Evolutionary conservation across 2,888 invertebrate species (phyloP), one percentile per base, ranked within the genome.

Genomic region (Cenopis cana): DNA sequence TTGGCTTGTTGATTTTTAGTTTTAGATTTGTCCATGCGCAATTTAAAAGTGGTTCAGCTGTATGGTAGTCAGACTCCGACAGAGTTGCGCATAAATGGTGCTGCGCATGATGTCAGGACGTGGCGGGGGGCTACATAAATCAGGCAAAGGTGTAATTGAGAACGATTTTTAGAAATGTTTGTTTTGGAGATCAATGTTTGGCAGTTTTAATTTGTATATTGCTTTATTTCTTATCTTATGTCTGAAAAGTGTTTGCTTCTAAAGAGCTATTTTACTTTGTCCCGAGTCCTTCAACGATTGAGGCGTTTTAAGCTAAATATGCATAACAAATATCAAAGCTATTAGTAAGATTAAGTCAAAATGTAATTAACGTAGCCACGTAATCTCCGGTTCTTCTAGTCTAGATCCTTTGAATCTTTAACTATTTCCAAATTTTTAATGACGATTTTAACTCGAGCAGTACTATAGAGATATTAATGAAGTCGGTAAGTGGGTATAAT

Each of bases 121-220:
- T 60, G 59, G 78, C 76, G 76, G 81, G 83, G 84, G 82, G 82
- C 76, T 69, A 73, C 80, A 81, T 84, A 84, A 84, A 84, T 84
- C 84, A 83, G 62, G 71, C 77, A 77, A 76, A 65, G 72, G 73
- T 73, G 76, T 73, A 76, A 76, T 75, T 76, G 76, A 74, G 76
- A 75, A 65, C 59, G 59, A 46, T 70, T 70, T 66, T 70, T 49
- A 36, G 59, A 65, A 60, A 46, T 55, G 59, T 70, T 70, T 65
- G 65, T 66, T 70, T 70, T 65, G 59, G 59, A 59, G 36, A 59
- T 59, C 57, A 65, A 59, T 66, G 57, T 69, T 76, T 77, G 57
- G 78, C 78, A 77, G 76, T 76, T 74, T 55, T 75, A 65, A 77
- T 79, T 79, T 78, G 46, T 46, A 14, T 33, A 10, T 33, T 17